phyloP scores from a whole-genome alignment of 2,888 invertebrate species.

The Calliopum simillimum region DNA sequence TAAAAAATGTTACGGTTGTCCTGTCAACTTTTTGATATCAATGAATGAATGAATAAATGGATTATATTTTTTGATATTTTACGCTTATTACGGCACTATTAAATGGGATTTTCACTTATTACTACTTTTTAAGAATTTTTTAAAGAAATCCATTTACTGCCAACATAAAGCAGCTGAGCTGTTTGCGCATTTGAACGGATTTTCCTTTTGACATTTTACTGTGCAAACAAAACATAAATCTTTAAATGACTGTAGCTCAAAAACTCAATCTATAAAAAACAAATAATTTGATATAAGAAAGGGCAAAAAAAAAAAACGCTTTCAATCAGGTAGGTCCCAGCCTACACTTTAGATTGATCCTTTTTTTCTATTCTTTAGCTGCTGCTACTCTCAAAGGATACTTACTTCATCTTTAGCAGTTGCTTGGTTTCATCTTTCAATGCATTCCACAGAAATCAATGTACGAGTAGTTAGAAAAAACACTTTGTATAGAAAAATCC shows the following conservation, averaged over 20 bases:
- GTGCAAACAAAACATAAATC: constrained; percentile 26
- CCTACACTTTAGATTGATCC: neutral
- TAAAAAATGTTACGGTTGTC: constrained; percentile 28
- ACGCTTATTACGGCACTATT: constrained; percentile 56
- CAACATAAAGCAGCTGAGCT: neutral
- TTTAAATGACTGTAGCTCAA: neutral
- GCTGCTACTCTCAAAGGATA: neutral
- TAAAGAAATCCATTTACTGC: neutral
- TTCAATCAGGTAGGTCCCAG: constrained; percentile 23
- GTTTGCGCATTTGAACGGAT: neutral
- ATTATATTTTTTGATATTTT: constrained; percentile 54
- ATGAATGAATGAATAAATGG: constrained; percentile 1
- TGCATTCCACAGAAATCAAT: constrained; percentile 23
- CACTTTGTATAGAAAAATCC: constrained; percentile 25
- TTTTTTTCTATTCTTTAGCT: neutral
- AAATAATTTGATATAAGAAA: neutral
- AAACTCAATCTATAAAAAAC: neutral
- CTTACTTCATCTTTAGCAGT: constrained; percentile 15
- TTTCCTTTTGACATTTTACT: neutral
- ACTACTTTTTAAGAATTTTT: neutral
- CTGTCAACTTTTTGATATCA: constrained; percentile 27
- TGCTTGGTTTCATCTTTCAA: constrained; percentile 23
- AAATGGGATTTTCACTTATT: constrained; percentile 12
- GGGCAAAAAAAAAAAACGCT: neutral
- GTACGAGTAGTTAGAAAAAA: neutral